A percentile compares a stretch with the other conserved stretches of the same genome.
phyloP scores from a whole-genome alignment of 2,113 vertebrate species.

The Tragulus kanchil region DNA sequence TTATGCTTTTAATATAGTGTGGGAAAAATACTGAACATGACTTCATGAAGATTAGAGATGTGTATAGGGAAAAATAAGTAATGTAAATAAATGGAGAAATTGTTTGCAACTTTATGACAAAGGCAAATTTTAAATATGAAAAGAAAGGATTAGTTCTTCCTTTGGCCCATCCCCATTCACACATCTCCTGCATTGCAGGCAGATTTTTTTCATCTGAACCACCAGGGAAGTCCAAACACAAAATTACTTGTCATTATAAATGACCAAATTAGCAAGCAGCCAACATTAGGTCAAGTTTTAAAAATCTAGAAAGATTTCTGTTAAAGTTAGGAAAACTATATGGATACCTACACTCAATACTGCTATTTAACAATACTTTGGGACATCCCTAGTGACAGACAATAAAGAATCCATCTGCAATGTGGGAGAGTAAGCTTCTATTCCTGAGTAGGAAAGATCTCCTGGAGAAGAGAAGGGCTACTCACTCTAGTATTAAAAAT shows the following conservation, averaged over 20 bases:
- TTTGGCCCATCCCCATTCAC: too few relatives aligned
- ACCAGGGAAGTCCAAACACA: background rate
- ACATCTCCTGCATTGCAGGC: background rate
- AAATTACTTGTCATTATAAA: background rate
- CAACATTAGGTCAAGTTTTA: background rate
- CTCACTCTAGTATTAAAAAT: too few relatives aligned
- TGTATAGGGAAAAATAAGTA: background rate
- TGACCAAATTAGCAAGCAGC: background rate
- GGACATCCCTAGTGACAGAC: background rate
- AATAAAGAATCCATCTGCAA: too few relatives aligned
- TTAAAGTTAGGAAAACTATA: background rate
- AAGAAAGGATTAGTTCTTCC: background rate
- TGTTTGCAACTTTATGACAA: background rate
- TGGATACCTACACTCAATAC: background rate
- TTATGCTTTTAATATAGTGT: background rate
- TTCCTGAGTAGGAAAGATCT: too few relatives aligned
- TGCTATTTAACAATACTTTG: background rate
- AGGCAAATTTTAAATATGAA: constrained; percentile 5
- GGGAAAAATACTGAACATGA: background rate
- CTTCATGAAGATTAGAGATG: background rate
- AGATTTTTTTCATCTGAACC: background rate
- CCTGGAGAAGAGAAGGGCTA: too few relatives aligned
- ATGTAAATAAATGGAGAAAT: background rate
- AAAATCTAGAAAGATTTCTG: background rate
- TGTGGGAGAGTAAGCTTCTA: too few relatives aligned